These are phyloP conservation scores for Eurytoma adleriae DNA, from an alignment of 2,888 invertebrate species.

Conservation along the genomic window DNA sequence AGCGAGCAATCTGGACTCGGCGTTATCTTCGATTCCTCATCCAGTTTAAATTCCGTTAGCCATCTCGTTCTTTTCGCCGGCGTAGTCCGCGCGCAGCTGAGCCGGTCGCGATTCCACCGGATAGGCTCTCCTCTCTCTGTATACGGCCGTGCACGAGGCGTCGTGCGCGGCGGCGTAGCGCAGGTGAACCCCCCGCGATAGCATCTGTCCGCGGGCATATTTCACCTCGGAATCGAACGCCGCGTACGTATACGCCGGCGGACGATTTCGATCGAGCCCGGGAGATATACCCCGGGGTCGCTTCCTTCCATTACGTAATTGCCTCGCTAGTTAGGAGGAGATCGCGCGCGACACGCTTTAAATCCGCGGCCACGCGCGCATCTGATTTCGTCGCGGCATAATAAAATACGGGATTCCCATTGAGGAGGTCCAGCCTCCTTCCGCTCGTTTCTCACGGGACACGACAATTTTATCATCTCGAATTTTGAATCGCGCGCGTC, in stretches of 20 bases:
- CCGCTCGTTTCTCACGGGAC: not conserved
- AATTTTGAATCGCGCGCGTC: constrained; percentile 31
- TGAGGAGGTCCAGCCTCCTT: not conserved
- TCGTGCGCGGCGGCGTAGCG: constrained; percentile 37
- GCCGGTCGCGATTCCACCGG: not conserved
- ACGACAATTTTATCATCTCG: constrained; percentile 23
- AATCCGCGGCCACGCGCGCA: not conserved
- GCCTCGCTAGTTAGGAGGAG: not conserved
- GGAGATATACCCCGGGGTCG: constrained; percentile 1
- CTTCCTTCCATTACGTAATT: constrained; percentile 24
- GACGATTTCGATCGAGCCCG: constrained; percentile 12
- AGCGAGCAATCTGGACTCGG: not conserved
- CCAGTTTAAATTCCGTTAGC: constrained; percentile 6
- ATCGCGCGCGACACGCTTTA: not conserved
- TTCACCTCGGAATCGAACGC: constrained; percentile 49
- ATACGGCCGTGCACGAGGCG: constrained; percentile 57
- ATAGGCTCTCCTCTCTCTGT: constrained; percentile 59
- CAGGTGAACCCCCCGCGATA: constrained; percentile 55
- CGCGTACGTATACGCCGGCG: not conserved
- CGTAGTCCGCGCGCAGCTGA: not conserved
- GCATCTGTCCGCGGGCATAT: constrained; percentile 58
- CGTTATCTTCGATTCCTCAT: not conserved
- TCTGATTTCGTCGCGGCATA: not conserved
- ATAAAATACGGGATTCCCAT: not conserved
- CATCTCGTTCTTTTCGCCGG: not conserved